These are phyloP conservation scores for Amazona vittata DNA, from an alignment of 2,113 vertebrate genomes.

Conservation along the genomic window DNA sequence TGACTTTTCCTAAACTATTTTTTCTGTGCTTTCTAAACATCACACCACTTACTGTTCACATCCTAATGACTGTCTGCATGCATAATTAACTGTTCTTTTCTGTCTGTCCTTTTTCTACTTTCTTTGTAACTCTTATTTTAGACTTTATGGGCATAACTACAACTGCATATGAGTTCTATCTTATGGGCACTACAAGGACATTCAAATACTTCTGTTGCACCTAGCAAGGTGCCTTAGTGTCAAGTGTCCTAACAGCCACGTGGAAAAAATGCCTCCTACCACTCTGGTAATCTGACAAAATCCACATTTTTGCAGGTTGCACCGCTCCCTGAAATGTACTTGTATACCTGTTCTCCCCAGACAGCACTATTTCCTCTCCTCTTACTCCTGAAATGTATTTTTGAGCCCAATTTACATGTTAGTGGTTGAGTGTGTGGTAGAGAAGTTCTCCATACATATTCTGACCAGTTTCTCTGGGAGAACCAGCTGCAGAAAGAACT, in stretches of 20 bases:
- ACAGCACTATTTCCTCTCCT: background rate
- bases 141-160: background rate
- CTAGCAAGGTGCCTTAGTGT: background rate
- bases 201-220: background rate
- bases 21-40: background rate
- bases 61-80: background rate
- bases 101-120: background rate
- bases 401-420: background rate
- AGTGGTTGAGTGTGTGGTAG: conserved; percentile 77
- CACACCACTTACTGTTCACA: fast-evolving
- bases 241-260: background rate
- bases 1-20: background rate
- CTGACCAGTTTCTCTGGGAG: conserved; percentile 65
- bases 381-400: background rate
- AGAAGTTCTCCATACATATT: conserved; percentile 80
- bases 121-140: background rate
- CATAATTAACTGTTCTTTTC: background rate
- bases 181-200: background rate
- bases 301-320: background rate
- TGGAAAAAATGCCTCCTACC: background rate
- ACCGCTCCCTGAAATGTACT: fast-evolving
- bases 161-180: background rate
- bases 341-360: background rate
- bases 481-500: background rate
- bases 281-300: background rate